Conservation (phyloP, 2,797 vertebrate genomes). For the Octomys mimax region DNA sequence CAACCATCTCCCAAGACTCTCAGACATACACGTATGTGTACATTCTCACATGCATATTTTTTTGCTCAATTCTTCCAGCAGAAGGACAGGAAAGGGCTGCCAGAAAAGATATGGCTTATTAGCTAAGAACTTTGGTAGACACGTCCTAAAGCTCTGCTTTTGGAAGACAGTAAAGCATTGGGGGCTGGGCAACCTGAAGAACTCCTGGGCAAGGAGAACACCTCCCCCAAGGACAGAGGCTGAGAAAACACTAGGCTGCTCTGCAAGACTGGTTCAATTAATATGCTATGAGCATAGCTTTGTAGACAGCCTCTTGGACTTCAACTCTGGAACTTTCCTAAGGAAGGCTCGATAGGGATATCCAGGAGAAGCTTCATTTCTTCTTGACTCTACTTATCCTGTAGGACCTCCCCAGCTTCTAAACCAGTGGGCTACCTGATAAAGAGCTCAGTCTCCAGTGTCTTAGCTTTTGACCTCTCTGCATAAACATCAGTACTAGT, state of each 20-base stretch:
- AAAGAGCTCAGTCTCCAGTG: neutral
- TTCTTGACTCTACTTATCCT: constrained; percentile 18
- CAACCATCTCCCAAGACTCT: neutral
- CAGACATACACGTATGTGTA: neutral
- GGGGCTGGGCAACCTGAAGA: constrained; percentile 18
- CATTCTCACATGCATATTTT: neutral
- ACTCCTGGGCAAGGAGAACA: neutral
- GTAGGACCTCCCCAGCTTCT: neutral
- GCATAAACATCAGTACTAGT: neutral
- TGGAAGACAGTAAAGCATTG: constrained; percentile 37
- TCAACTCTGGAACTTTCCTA: constrained; percentile 48
- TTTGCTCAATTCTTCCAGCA: constrained; percentile 61
- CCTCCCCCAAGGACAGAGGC: neutral
- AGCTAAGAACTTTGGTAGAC: constrained; percentile 62
- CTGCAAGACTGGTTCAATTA: constrained; percentile 3
- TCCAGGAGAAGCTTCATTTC: neutral
- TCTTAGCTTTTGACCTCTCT: constrained; percentile 24
- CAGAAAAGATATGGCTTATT: constrained; percentile 69
- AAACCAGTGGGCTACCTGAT: neutral
- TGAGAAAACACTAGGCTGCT: neutral
- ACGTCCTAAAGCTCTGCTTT: constrained; percentile 56
- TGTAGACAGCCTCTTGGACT: neutral
- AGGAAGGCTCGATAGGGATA: neutral
- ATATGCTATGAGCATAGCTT: constrained; percentile 5
- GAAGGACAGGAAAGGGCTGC: constrained; percentile 46